Conservation (phyloP, 1,140 invertebrate species). For the Hycleus cichorii region DNA sequence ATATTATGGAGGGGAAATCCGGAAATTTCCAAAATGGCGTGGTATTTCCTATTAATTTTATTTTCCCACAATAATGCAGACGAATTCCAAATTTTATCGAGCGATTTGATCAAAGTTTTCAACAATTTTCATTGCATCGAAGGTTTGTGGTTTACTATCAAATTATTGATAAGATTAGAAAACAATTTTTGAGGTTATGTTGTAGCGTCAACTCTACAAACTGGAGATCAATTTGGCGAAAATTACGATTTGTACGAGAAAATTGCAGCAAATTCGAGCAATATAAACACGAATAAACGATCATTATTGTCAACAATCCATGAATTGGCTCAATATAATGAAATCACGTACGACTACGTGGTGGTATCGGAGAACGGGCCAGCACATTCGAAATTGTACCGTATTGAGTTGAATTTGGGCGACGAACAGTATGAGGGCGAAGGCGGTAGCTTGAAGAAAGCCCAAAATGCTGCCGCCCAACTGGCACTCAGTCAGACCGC, state of each 20-base stretch:
- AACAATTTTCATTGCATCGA: too few relatives aligned
- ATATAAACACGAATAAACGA: slow-evolving; percentile 1
- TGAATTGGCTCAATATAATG: slow-evolving; percentile 26
- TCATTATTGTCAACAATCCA: slow-evolving; percentile 19
- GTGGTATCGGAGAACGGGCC: slow-evolving; percentile 26
- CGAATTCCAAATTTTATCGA: too few relatives aligned
- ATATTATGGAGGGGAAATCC: too few relatives aligned
- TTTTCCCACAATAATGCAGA: too few relatives aligned
- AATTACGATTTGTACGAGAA: neutral
- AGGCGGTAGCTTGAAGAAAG: slow-evolving; percentile 30
- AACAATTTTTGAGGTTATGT: neutral
- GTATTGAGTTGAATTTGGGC: slow-evolving; percentile 25
- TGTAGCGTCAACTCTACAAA: too few relatives aligned
- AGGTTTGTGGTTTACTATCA: too few relatives aligned
- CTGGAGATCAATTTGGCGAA: neutral
- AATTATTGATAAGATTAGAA: neutral
- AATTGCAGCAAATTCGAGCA: neutral
- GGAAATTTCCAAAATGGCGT: too few relatives aligned
- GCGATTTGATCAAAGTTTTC: too few relatives aligned
- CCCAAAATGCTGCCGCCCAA: slow-evolving; percentile 25
- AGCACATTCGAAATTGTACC: slow-evolving; percentile 25
- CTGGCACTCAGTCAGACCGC: slow-evolving; percentile 25
- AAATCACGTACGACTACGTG: slow-evolving; percentile 23
- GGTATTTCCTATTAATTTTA: too few relatives aligned
- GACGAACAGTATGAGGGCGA: slow-evolving; percentile 28